Evolutionary conservation across 2,113 vertebrate genomes (phyloP).

Genomic region (Mormyrus iriodes): DNA sequence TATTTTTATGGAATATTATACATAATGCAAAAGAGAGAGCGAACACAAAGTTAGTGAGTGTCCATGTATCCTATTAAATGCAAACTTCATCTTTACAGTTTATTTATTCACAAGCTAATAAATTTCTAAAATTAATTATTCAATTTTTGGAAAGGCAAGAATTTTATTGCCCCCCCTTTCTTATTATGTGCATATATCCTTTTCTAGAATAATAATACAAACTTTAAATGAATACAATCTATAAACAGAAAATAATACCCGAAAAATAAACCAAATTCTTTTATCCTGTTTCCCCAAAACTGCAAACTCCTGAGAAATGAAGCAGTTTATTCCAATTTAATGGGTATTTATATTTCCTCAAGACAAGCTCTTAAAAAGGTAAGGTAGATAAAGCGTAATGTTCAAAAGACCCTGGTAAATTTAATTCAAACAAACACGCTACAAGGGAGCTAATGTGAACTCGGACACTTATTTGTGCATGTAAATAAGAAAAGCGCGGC

Average conservation of each 20-base stretch:
- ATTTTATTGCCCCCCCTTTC: background rate
- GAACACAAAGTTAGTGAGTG: background rate
- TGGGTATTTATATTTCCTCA: conserved; percentile 5
- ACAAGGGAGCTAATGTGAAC: background rate
- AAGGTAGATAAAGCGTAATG: background rate
- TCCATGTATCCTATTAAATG: background rate
- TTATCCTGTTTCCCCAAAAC: background rate
- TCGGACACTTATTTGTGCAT: background rate
- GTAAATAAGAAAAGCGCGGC: background rate
- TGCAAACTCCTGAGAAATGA: conserved; percentile 6
- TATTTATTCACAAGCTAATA: background rate
- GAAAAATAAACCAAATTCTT: background rate
- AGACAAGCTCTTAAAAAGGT: background rate
- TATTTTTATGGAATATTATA: background rate
- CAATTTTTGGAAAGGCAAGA: background rate
- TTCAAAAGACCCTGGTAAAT: background rate
- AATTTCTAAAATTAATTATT: background rate
- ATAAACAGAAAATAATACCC: background rate
- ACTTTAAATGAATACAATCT: background rate
- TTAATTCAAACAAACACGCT: conserved; percentile 10
- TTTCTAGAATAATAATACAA: background rate
- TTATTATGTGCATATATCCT: background rate
- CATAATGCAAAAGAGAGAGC: background rate
- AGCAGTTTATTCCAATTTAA: background rate
- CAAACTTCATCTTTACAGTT: background rate